Evolutionary conservation across 1,140 invertebrate species (phyloP), one percentile per base, ranked within the genome.

Genomic region (Ruditapes philippinarum): DNA sequence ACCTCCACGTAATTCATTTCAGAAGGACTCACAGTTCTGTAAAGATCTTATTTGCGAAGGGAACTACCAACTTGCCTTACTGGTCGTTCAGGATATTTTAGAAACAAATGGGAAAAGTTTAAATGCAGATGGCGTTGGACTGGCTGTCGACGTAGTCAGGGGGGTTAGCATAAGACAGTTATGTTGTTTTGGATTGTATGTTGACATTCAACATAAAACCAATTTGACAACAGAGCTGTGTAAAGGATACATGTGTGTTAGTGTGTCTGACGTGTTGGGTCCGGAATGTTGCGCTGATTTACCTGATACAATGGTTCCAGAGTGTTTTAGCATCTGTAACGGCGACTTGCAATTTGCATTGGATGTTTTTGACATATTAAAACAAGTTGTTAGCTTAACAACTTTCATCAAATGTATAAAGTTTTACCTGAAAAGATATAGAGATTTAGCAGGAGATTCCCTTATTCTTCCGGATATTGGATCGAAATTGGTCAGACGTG

Each of bases 221-320:
- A 65, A 11, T 0, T 19, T 82, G 36, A 65, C 54, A n/a, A 22
- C 28, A 36, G 36, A 62, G 25, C 19, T 82, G 22, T 65, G 28
- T 11, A 12, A 42, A 31, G 17, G 19, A 36, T 22, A 31, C 12
- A 33, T 38, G 5, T 5, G 11, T 17, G 38, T 82, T 11, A 54
- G 65, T 25, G 42, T 82, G 14, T 42, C 80, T 22, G 80, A 82
- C 38, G 31, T 82, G 42, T 82, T 65, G 62, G 80, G 80, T 22
- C 80, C 80, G 31, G 40, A 82, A 14, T 33, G 28, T 31, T 5
- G 1, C 7, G 25, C 62, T 22, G 36, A 49, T 17, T 7, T 82
- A 12, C 38, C 40, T 12, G 51, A 82, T 54, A 82, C 80, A 11
- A 14, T 62, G 17, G 62, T 82, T 11, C 80, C 80, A 49, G n/a